Evolutionary conservation across 1,140 invertebrate genomes (phyloP).

Genomic region (Lasaia peninsularis): DNA sequence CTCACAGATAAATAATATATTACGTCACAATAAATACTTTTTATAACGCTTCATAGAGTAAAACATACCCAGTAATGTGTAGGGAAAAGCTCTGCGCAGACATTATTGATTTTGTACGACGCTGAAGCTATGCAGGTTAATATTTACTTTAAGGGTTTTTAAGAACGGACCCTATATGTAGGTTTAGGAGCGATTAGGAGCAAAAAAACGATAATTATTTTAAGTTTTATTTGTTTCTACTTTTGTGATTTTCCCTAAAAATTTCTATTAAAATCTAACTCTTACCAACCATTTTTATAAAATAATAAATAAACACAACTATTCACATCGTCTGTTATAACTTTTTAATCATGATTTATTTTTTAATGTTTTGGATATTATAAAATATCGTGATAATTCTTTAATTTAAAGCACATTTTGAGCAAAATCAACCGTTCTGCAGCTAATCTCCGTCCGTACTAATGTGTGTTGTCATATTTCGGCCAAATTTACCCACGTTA

Average conservation of each 20-base stretch:
- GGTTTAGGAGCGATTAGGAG: neutral
- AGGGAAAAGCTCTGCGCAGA: slow-evolving; percentile 47
- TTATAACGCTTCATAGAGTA: slow-evolving; percentile 31
- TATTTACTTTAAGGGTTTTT: slow-evolving; percentile 31
- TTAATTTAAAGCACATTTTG: slow-evolving; percentile 28
- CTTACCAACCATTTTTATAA: slow-evolving; percentile 34
- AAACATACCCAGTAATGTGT: slow-evolving; percentile 19
- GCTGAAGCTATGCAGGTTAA: slow-evolving; percentile 30
- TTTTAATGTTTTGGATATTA: slow-evolving; percentile 25
- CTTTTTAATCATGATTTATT: slow-evolving; percentile 33
- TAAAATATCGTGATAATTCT: slow-evolving; percentile 27
- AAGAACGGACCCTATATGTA: slow-evolving; percentile 9
- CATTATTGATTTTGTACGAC: slow-evolving; percentile 59
- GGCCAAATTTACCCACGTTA: slow-evolving; percentile 21
- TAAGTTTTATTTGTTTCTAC: neutral
- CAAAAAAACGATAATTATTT: neutral
- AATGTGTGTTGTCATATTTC: slow-evolving; percentile 22
- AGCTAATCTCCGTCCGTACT: slow-evolving; percentile 26
- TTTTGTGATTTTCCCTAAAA: neutral
- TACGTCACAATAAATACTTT: neutral
- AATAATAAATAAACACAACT: slow-evolving; percentile 25
- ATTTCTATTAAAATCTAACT: slow-evolving; percentile 17
- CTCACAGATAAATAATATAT: slow-evolving; percentile 7
- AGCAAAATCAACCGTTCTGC: slow-evolving; percentile 25
- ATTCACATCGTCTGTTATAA: slow-evolving; percentile 40